phyloP scores from a whole-genome alignment of 1,140 invertebrate genomes.

The Parasteatoda tepidariorum region DNA sequence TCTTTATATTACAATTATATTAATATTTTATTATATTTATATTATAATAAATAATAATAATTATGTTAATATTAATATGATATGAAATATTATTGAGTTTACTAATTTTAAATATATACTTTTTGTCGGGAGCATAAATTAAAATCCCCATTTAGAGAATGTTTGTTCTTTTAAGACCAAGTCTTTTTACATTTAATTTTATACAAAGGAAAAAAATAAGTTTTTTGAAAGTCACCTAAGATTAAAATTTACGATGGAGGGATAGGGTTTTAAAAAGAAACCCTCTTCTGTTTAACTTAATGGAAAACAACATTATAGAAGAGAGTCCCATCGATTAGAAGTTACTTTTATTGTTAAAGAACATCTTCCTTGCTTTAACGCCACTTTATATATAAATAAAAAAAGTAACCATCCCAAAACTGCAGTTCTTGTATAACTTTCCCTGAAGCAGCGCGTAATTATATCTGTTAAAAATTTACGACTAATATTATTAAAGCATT shows the following conservation, averaged over 20 bases:
- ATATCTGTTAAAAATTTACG: slow-evolving; percentile 61
- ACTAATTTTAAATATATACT: too few species aligned
- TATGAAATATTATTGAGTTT: too few species aligned
- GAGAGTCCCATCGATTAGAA: slow-evolving; percentile 42
- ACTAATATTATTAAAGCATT: slow-evolving; percentile 56
- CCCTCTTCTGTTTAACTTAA: slow-evolving; percentile 7
- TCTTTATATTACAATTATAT: too few species aligned
- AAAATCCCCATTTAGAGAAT: too few species aligned
- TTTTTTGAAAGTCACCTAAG: slow-evolving; percentile 1
- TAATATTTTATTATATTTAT: too few species aligned
- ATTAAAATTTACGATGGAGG: slow-evolving; percentile 56
- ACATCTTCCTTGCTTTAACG: slow-evolving; percentile 44
- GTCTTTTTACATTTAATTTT: slow-evolving; percentile 40
- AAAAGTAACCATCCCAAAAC: slow-evolving; percentile 29
- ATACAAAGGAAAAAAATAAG: slow-evolving; percentile 2
- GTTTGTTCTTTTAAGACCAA: not conserved
- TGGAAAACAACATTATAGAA: slow-evolving; percentile 41
- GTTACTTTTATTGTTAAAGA: slow-evolving; percentile 48
- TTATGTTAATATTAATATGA: too few species aligned
- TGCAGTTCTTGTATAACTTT: slow-evolving; percentile 41
- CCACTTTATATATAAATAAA: slow-evolving; percentile 12
- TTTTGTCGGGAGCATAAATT: too few species aligned
- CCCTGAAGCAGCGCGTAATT: slow-evolving; percentile 42
- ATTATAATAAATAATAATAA: too few species aligned
- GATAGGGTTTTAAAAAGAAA: slow-evolving; percentile 16